phyloP scores from a whole-genome alignment of 2,797 vertebrate genomes.

The Peromyscus aztecus region DNA sequence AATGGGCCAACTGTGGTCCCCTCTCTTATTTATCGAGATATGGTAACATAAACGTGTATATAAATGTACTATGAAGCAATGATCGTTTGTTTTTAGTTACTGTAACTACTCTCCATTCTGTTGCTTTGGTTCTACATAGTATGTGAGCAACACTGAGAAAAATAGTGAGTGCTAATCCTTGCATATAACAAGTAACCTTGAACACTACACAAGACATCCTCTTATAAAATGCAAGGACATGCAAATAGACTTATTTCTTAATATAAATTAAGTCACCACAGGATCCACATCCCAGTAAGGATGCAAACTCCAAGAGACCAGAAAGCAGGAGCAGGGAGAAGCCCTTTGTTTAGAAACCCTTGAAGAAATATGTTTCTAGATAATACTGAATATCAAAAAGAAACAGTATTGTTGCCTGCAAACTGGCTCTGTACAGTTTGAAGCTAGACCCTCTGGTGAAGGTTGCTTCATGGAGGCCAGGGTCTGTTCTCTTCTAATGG shows the following conservation, averaged over 20 bases:
- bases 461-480: neutral
- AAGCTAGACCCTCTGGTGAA: neutral
- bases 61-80: constrained; percentile 47
- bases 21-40: constrained; percentile 65
- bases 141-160: neutral
- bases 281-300: neutral
- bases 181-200: neutral
- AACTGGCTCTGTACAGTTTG: neutral
- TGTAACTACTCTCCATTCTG: neutral
- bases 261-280: neutral
- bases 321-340: neutral
- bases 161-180: neutral
- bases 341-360: neutral
- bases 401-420: neutral
- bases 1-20: constrained; percentile 43
- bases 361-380: rapidly evolving
- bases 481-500: neutral
- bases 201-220: neutral
- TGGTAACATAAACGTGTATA: constrained; percentile 25
- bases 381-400: neutral
- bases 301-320: neutral
- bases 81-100: constrained; percentile 46
- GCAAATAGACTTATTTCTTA: neutral
- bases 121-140: neutral
- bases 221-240: constrained; percentile 41